These are phyloP conservation scores for Myotis myotis DNA, from an alignment of 2,797 vertebrate genomes.

Conservation along the genomic window DNA sequence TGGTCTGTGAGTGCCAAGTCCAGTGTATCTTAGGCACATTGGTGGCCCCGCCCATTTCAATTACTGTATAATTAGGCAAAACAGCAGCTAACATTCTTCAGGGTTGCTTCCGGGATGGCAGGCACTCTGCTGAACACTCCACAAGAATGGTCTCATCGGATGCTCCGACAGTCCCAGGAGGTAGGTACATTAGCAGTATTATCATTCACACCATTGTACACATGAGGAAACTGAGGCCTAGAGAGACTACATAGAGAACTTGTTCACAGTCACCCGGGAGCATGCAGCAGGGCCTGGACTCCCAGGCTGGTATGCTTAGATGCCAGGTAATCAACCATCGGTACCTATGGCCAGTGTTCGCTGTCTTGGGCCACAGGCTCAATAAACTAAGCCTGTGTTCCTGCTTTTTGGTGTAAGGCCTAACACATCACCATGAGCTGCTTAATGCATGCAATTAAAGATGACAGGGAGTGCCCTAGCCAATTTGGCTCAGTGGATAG, in stretches of 20 bases:
- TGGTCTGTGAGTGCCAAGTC: background rate
- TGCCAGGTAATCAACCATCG: background rate
- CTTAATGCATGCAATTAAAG: background rate
- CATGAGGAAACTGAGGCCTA: background rate
- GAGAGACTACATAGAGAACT: rapidly evolving
- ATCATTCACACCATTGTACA: background rate
- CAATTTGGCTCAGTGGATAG: no score
- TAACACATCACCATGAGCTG: background rate
- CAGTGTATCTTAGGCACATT: background rate
- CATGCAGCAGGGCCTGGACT: background rate
- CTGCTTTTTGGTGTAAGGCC: background rate
- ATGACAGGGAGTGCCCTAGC: background rate
- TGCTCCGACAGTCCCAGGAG: background rate
- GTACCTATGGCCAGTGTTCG: rapidly evolving
- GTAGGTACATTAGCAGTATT: background rate
- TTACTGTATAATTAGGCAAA: background rate
- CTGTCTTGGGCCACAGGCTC: background rate
- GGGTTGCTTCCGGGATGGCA: background rate
- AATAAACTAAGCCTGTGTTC: background rate
- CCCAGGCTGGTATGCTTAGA: background rate
- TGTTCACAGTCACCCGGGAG: rapidly evolving
- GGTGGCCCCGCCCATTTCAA: background rate
- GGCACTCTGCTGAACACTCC: background rate
- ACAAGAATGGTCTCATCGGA: background rate
- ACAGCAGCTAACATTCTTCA: background rate